A percentile compares a stretch with the other conserved stretches of the same genome.
Evolutionary conservation across 1,140 invertebrate genomes (phyloP).

Genomic region (Asobara japonica): DNA sequence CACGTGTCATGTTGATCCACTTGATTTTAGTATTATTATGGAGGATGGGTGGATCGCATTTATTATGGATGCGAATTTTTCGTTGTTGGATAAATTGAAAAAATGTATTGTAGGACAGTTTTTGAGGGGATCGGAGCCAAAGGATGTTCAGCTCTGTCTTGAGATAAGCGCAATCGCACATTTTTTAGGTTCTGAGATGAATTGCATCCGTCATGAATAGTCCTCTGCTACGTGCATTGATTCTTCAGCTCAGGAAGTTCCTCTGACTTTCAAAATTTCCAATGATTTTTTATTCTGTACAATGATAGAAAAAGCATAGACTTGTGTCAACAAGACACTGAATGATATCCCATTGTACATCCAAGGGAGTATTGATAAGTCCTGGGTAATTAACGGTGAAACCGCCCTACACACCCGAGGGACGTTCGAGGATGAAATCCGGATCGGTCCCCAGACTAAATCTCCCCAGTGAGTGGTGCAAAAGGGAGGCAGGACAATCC

Average conservation of each 20-base stretch:
- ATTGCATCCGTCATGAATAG: too few species aligned
- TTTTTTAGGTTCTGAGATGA: too few species aligned
- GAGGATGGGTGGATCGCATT: background rate
- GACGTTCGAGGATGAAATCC: conserved; percentile 52
- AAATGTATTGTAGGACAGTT: too few species aligned
- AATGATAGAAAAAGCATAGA: background rate
- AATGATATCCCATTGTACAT: conserved; percentile 28
- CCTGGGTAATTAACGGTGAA: conserved; percentile 57
- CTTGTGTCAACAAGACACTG: conserved; percentile 17
- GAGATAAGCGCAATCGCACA: too few species aligned
- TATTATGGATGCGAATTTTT: too few species aligned
- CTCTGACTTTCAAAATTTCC: too few species aligned
- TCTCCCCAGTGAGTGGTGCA: conserved; percentile 24
- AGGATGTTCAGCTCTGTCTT: too few species aligned
- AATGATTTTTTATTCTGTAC: too few species aligned
- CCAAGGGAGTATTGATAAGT: conserved; percentile 43
- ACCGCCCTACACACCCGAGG: conserved; percentile 45
- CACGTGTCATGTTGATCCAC: conserved; percentile 45
- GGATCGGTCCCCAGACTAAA: conserved; percentile 46
- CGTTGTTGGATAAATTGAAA: too few species aligned
- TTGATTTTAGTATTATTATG: conserved; percentile 4
- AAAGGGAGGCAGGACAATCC: conserved; percentile 25
- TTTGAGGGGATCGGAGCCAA: too few species aligned
- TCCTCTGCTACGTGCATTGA: too few species aligned
- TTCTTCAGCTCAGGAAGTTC: too few species aligned